phyloP scores from a whole-genome alignment of 2,113 vertebrate species.

The Phalacrocorax carbo region DNA sequence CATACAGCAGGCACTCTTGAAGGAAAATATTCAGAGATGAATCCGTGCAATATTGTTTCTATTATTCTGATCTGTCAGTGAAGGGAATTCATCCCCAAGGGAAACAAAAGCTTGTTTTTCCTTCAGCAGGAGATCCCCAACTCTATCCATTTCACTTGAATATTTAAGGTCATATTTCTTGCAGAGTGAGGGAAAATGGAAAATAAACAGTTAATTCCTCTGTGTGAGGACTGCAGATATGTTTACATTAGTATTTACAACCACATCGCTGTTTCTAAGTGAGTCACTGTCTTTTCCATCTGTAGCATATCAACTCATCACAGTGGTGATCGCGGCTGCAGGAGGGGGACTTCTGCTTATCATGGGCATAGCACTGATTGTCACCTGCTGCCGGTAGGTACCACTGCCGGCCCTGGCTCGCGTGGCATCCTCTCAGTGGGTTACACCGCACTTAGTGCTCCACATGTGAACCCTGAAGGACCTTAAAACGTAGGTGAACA shows the following conservation, averaged over 20 bases:
- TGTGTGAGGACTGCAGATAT: neutral
- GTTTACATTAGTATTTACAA: neutral
- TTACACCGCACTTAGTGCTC: neutral
- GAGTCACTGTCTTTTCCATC: neutral
- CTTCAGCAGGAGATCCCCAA: neutral
- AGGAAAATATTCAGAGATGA: neutral
- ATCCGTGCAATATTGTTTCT: neutral
- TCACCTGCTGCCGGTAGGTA: slow-evolving; percentile 92
- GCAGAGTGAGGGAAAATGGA: neutral
- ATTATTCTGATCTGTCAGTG: neutral
- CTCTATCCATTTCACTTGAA: neutral
- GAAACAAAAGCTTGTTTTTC: neutral
- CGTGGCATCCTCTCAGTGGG: neutral
- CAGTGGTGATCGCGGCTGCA: slow-evolving; percentile 89
- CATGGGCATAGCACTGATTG: slow-evolving; percentile 85
- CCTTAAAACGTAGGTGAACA: neutral
- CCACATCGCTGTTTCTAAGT: neutral
- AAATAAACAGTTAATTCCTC: neutral
- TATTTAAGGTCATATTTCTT: neutral
- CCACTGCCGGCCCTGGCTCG: accelerated
- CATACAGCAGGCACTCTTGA: neutral
- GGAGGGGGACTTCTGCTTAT: slow-evolving; percentile 91
- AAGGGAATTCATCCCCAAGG: neutral
- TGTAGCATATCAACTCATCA: slow-evolving; percentile 94
- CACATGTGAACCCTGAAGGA: neutral